A percentile compares a stretch with the other conserved stretches of the same genome.
These are phyloP conservation scores for Apodemus agrarius DNA, from an alignment of 2,797 vertebrate species.

Conservation along the genomic window DNA sequence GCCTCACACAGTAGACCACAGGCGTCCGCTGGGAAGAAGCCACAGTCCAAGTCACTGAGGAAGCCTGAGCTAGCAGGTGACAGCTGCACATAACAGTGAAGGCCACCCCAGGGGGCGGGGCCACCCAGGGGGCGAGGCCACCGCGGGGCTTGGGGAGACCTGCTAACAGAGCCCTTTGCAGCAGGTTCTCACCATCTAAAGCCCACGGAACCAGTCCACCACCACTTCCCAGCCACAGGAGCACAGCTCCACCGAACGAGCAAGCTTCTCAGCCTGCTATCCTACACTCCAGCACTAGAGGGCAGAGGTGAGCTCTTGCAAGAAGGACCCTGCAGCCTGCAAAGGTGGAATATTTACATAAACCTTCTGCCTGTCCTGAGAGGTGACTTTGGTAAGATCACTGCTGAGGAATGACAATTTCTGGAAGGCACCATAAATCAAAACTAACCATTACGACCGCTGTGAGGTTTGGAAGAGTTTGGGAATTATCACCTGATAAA, in stretches of 20 bases:
- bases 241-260: background rate
- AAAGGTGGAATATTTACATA: background rate
- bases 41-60: background rate
- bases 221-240: background rate
- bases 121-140: background rate
- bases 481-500: background rate
- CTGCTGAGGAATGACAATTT: background rate
- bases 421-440: background rate
- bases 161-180: background rate
- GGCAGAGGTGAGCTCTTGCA: background rate
- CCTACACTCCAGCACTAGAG: background rate
- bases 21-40: slow-evolving; percentile 91
- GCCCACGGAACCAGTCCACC: background rate
- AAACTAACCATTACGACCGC: background rate
- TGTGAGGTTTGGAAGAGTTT: background rate
- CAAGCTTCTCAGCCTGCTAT: background rate
- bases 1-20: slow-evolving; percentile 92
- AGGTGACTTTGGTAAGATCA: background rate
- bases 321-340: rapidly evolving
- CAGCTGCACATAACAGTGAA: rapidly evolving
- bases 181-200: background rate
- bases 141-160: background rate
- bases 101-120: background rate
- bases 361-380: background rate
- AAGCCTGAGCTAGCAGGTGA: rapidly evolving